phyloP scores from a whole-genome alignment of 2,888 invertebrate species.

The Ptilodon capucinus region DNA sequence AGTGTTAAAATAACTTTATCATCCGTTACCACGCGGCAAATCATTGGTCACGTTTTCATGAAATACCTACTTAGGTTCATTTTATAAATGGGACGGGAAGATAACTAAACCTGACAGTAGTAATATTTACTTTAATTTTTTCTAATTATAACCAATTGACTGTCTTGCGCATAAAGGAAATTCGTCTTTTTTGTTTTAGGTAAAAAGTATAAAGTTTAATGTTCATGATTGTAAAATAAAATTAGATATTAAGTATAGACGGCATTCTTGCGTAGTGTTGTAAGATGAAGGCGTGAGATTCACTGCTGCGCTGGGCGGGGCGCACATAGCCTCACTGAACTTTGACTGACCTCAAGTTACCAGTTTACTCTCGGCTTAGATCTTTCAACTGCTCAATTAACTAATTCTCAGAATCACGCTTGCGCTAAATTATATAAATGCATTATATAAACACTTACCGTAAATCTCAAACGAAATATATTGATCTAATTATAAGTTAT shows the following conservation, averaged over 20 bases:
- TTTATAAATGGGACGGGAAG: not conserved
- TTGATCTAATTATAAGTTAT: too few species aligned
- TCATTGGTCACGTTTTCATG: conserved; percentile 4
- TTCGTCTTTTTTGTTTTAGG: conserved; percentile 4
- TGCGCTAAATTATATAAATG: conserved; percentile 1
- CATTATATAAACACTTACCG: too few species aligned
- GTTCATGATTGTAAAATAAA: conserved; percentile 23
- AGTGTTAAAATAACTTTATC: conserved; percentile 6
- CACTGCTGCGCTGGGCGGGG: conserved; percentile 30
- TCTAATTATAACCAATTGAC: too few species aligned
- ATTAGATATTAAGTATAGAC: conserved; percentile 33
- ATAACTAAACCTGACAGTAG: too few species aligned
- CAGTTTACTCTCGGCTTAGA: conserved; percentile 33
- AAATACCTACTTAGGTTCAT: not conserved
- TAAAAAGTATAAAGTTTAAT: conserved; percentile 9
- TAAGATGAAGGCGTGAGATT: conserved; percentile 37
- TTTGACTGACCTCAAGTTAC: conserved; percentile 55
- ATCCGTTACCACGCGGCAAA: conserved; percentile 22
- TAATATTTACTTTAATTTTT: too few species aligned
- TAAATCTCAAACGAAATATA: too few species aligned
- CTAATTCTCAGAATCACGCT: conserved; percentile 27
- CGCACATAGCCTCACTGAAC: conserved; percentile 49
- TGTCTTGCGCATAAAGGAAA: not conserved
- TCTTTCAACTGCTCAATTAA: conserved; percentile 35
- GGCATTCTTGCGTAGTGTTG: conserved; percentile 37